Base-by-base conservation (phyloP, 2,113 vertebrate species). In the Athene cunicularia region DNA sequence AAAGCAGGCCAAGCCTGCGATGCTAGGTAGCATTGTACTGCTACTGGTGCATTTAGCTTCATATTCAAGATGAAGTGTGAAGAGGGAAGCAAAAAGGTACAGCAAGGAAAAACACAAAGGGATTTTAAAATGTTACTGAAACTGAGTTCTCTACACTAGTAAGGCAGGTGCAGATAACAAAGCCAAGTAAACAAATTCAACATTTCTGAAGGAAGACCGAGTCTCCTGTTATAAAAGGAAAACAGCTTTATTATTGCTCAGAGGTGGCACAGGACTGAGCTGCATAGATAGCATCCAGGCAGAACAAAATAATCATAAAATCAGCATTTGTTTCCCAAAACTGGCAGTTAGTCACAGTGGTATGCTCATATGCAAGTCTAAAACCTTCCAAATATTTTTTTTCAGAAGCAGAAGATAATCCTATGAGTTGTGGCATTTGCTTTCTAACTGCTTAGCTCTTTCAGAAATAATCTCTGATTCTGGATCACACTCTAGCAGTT, bases 221-320 rank as follows among this genome's bases (percentile, higher is more conserved):
- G 33, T 35, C 37, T 80, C 32, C 50, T 47, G 33, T 49, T 83
- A 33, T 80, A 77, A 86, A 93, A 86, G 80, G 75, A 80, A 93
- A 94, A 88, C 32, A 12, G 27, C 17, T 97, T 95, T 96, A 88
- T 47, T 81, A 60, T 79, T 81, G 64, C 76, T 94, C 70, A 84
- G 95, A 96, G 92, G 88, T 84, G 93, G 88, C 64, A 83, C 67
- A 94, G 75, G 80, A 77, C 59, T 88, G 59, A 92, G 71, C 59
- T 97, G 82, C 86, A 91, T 52, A 90, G 88, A 41, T 24, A 74
- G 35, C 35, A 77, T 81, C 32, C 68, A 80, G 30, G 62, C 39
- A 95, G 68, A 63, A 82, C 81, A 23, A 67, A 55, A 27, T 55
- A 26, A 74, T 73, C 23, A 27, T 33, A 45, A 86, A 83, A 71